Conservation (phyloP, 2,113 vertebrate genomes). For the Mustelus asterias region DNA sequence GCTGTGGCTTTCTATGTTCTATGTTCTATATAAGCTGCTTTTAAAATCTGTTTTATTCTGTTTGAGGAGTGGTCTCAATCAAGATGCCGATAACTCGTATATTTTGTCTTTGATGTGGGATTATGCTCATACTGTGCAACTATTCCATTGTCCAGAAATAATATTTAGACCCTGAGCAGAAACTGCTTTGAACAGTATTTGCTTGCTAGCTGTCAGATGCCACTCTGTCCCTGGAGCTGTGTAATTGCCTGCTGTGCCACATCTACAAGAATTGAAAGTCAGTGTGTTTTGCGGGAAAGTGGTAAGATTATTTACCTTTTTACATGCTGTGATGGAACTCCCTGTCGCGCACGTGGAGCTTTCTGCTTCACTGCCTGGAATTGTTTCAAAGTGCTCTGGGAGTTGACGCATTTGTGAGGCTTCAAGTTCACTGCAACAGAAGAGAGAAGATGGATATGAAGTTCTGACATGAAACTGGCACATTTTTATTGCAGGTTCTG, state of each 20-base stretch:
- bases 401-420: conserved; percentile 72
- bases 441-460: conserved; percentile 44
- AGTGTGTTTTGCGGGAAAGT: not conserved
- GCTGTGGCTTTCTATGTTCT: too few species aligned
- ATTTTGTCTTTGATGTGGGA: not conserved
- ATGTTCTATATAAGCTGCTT: not conserved
- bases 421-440: conserved; percentile 68
- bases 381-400: conserved; percentile 52
- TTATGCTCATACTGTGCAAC: not conserved
- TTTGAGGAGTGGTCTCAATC: not conserved
- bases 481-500: conserved; percentile 33
- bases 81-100: not conserved
- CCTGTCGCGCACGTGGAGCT: conserved; percentile 61
- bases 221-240: not conserved
- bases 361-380: conserved; percentile 49
- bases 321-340: conserved; percentile 79
- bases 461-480: conserved; percentile 43
- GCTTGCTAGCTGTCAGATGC: not conserved
- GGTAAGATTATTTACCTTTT: conserved; percentile 69
- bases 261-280: not conserved
- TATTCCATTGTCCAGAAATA: not conserved
- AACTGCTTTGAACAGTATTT: not conserved
- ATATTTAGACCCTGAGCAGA: not conserved
- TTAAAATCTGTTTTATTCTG: not conserved
- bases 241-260: not conserved